Conservation (phyloP, 2,888 invertebrate genomes). For the Pecten maximus region DNA sequence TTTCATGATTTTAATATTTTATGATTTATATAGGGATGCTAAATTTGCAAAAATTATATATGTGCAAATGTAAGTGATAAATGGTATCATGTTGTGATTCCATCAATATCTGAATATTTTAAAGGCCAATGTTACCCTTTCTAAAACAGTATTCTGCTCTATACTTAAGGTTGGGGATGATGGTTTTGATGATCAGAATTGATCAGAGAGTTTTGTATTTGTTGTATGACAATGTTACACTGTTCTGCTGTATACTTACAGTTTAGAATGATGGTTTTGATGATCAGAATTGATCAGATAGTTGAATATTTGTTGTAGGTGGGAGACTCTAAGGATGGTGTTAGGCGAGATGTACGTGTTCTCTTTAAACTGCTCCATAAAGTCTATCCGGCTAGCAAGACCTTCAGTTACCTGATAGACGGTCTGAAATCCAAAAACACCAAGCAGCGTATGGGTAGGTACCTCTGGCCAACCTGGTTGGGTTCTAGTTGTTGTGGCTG, state of each 20-base stretch:
- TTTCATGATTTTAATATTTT: too few relatives aligned
- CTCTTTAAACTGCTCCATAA: conserved; percentile 92
- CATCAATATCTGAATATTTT: conserved; percentile 85
- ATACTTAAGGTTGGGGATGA: too few relatives aligned
- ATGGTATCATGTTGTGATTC: conserved; percentile 89
- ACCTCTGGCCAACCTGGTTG: conserved; percentile 80
- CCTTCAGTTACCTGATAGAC: conserved; percentile 95
- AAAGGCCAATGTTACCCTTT: not conserved
- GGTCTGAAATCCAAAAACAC: conserved; percentile 98
- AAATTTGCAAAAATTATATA: too few relatives aligned
- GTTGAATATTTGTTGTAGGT: conserved; percentile 82
- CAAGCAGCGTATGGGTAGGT: conserved; percentile 92
- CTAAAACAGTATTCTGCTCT: not conserved
- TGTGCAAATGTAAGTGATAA: too few relatives aligned
- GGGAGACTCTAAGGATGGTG: conserved; percentile 97
- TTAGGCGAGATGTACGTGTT: conserved; percentile 93
- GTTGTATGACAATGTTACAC: too few relatives aligned
- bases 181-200: not conserved
- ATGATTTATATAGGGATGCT: too few relatives aligned
- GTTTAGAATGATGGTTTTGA: too few relatives aligned
- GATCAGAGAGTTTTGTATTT: not conserved
- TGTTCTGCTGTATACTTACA: not conserved
- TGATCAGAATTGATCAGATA: not conserved
- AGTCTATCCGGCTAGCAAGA: conserved; percentile 93
- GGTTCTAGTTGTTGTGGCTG: too few relatives aligned